Conservation (phyloP, 2,888 invertebrate species). For the Dexiosoma caninum region DNA sequence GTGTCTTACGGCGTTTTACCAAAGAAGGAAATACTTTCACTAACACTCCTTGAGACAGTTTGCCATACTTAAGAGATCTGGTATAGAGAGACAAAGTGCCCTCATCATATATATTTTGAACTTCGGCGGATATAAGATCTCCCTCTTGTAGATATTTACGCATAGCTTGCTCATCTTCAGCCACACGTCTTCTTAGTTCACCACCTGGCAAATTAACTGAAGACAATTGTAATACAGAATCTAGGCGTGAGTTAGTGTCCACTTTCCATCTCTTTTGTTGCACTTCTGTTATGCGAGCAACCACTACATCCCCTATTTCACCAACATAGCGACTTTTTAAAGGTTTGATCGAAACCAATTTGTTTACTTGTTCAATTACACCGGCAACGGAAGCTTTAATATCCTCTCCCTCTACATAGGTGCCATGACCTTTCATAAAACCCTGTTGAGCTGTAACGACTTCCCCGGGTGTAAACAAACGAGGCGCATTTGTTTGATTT, state of each 20-base stretch:
- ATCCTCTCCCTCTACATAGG: slow-evolving; percentile 89
- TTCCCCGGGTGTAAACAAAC: slow-evolving; percentile 91
- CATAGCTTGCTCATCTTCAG: slow-evolving; percentile 99
- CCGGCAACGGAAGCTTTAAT: slow-evolving; percentile 97
- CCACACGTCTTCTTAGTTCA: slow-evolving; percentile 93
- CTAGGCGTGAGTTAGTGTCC: slow-evolving; percentile 93
- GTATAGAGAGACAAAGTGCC: slow-evolving; percentile 96
- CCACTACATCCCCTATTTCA: slow-evolving; percentile 97
- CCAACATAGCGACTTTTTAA: slow-evolving; percentile 93
- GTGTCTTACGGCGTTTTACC: slow-evolving; percentile 94
- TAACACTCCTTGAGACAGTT: slow-evolving; percentile 92
- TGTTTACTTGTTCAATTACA: slow-evolving; percentile 94
- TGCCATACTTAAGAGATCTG: slow-evolving; percentile 97
- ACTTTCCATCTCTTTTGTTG: slow-evolving; percentile 97
- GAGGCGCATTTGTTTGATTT: slow-evolving; percentile 80
- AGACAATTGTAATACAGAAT: slow-evolving; percentile 91
- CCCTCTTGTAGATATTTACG: slow-evolving; percentile 94
- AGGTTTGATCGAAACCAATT: slow-evolving; percentile 93
- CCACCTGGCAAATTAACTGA: slow-evolving; percentile 98
- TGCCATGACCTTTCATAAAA: slow-evolving; percentile 93
- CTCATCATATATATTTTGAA: slow-evolving; percentile 94
- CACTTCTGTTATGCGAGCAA: slow-evolving; percentile 95
- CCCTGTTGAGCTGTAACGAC: slow-evolving; percentile 85
- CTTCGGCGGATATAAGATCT: slow-evolving; percentile 98
- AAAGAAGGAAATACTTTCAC: slow-evolving; percentile 94